Evolutionary conservation across 2,113 vertebrate genomes (phyloP), one percentile per base, ranked within the genome.

Genomic region (Rattus rattus): DNA sequence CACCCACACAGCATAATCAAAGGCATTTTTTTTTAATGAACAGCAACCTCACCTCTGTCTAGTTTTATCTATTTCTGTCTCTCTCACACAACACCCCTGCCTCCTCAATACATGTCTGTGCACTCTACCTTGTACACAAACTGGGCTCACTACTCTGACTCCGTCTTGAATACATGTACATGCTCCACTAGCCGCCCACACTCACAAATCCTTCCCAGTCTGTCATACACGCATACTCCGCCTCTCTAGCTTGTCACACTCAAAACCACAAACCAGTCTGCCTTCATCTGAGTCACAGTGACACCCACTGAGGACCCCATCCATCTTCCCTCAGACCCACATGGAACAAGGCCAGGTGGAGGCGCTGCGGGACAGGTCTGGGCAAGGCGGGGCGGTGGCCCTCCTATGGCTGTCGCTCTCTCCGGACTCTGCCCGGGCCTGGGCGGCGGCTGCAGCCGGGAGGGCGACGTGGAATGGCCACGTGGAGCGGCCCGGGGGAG

Each of bases 381-480:
- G 47, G 59, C 22, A 26, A 22, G 43, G 67, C 7, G 39, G 85
- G 17, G 28, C 76, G 16, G 30, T 54, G 83, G 49, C 87, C 70
- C 70, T 89, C 26, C 52, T 11, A 59, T 61, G 5, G 56, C 43
- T 81, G 83, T 93, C 28, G 80, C 89, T 17, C 3, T 52, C 85
- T 77, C 69, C 10, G 96, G 59, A 97, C 96, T 96, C 94, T 97
- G 97, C 91, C 89, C 86, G 9, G 52, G 72, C 61, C 54, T 65
- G 97, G 97, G 97, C 95, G 97, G 97, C 47, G 95, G 93, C 96
- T 14, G 84, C 96, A 1, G 90, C 87, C 39, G 1, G 84, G 95
- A 93, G 65, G 70, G 85, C 95, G 95, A 98, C 98, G 98, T 98
- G 98, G 98, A 97, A 91, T 86, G 86, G 97, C 97, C 98, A 98